phyloP scores from a whole-genome alignment of 2,888 invertebrate genomes.

The Argyresthia albistria region DNA sequence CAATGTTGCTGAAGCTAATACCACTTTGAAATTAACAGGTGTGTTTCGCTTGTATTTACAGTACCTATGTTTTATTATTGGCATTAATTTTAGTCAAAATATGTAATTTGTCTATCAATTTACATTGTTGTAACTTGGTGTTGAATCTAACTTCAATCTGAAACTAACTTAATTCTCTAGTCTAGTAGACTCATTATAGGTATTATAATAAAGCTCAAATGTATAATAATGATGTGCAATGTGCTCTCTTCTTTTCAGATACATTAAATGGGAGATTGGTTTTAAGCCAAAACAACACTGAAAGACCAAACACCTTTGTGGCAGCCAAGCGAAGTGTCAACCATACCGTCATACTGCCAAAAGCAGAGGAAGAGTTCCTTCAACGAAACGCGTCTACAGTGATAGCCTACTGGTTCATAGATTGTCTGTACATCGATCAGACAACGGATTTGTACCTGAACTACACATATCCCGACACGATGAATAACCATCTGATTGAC shows the following conservation, averaged over 20 bases:
- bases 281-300: slow-evolving; percentile 74
- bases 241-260: slow-evolving; percentile 65
- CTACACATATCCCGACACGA: slow-evolving; percentile 75
- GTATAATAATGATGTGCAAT: too few species aligned
- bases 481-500: slow-evolving; percentile 75
- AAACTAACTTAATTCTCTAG: too few species aligned
- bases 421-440: slow-evolving; percentile 79
- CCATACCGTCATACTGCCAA: slow-evolving; percentile 71
- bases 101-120: too few species aligned
- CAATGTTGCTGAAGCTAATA: slow-evolving; percentile 22
- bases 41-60: too few species aligned
- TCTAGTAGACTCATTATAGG: too few species aligned
- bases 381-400: slow-evolving; percentile 55
- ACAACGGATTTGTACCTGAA: slow-evolving; percentile 73
- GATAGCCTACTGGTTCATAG: slow-evolving; percentile 84
- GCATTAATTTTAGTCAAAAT: too few species aligned
- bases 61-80: too few species aligned
- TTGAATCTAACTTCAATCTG: too few species aligned
- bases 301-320: slow-evolving; percentile 72
- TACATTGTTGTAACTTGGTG: too few species aligned
- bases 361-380: slow-evolving; percentile 75
- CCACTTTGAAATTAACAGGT: slow-evolving; percentile 51
- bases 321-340: slow-evolving; percentile 73
- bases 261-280: slow-evolving; percentile 78
- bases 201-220: too few species aligned